Percentiles rank a stretch among this genome's conserved stretches.
Conservation (phyloP, 2,888 invertebrate genomes). For the Campoplex capitator region DNA sequence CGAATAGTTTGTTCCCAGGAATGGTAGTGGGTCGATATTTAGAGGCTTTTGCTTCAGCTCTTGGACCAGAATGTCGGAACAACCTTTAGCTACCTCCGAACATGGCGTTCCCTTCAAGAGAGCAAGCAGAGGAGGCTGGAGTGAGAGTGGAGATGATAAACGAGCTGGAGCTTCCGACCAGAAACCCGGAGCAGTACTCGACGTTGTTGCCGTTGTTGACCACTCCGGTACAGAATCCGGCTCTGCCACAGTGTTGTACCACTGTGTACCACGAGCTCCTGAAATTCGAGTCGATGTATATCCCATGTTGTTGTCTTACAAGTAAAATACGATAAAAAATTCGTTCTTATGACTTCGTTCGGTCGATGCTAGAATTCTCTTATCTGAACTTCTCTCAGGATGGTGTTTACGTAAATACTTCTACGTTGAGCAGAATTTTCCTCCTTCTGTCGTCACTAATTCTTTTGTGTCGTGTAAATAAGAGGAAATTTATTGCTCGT, state of each 20-base stretch:
- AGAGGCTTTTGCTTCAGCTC: neutral
- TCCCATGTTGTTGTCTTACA: neutral
- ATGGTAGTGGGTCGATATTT: no score
- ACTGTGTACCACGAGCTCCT: neutral
- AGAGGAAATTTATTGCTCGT: neutral
- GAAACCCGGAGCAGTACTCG: conserved; percentile 17
- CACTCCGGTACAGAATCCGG: neutral
- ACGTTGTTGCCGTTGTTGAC: conserved; percentile 22
- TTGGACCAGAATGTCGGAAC: conserved; percentile 1
- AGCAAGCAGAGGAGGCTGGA: conserved; percentile 4
- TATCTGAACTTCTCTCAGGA: neutral
- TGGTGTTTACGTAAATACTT: neutral
- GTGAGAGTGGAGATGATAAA: conserved; percentile 53
- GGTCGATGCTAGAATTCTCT: neutral
- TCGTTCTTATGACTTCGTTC: neutral
- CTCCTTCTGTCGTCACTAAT: neutral
- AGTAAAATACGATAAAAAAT: neutral
- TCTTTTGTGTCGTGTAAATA: neutral
- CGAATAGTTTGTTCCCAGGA: no score
- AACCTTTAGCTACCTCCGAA: neutral
- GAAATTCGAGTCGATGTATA: neutral
- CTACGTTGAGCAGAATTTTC: neutral
- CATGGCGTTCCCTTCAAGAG: conserved; percentile 9
- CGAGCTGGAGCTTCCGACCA: conserved; percentile 51
- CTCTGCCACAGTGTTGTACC: neutral